Percentiles rank a stretch among this genome's conserved stretches.
phyloP scores from a whole-genome alignment of 2,113 vertebrate species.

The Urocitellus parryii region DNA sequence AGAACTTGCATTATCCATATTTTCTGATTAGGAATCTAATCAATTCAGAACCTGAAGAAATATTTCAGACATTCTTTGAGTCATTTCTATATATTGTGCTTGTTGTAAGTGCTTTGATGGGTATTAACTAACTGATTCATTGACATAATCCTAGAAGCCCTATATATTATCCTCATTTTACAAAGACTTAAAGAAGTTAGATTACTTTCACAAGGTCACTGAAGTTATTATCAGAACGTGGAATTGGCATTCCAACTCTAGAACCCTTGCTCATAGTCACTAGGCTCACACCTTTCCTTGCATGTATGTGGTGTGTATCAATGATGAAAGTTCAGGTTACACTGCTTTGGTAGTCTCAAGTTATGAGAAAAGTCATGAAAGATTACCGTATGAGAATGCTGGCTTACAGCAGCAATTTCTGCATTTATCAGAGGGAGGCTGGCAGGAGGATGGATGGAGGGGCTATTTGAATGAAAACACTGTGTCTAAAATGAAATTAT shows the following conservation, averaged over 20 bases:
- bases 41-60: not conserved
- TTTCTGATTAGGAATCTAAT: not conserved
- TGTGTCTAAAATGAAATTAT: slow-evolving; percentile 5
- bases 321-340: not conserved
- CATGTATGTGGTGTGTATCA: not conserved
- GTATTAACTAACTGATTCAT: not conserved
- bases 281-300: not conserved
- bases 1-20: not conserved
- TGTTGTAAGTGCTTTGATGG: not conserved
- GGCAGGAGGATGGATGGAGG: not conserved
- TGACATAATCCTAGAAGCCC: not conserved
- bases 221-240: not conserved
- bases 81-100: not conserved
- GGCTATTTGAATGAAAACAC: not conserved
- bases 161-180: not conserved
- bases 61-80: not conserved
- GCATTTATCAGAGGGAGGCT: not conserved
- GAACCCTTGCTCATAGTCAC: not conserved
- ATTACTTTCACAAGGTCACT: not conserved
- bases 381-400: not conserved
- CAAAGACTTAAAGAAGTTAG: not conserved
- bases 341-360: not conserved
- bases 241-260: not conserved
- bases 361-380: not conserved
- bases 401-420: not conserved